phyloP scores from a whole-genome alignment of 1,140 invertebrate species.

The Macrostomum lignano region DNA sequence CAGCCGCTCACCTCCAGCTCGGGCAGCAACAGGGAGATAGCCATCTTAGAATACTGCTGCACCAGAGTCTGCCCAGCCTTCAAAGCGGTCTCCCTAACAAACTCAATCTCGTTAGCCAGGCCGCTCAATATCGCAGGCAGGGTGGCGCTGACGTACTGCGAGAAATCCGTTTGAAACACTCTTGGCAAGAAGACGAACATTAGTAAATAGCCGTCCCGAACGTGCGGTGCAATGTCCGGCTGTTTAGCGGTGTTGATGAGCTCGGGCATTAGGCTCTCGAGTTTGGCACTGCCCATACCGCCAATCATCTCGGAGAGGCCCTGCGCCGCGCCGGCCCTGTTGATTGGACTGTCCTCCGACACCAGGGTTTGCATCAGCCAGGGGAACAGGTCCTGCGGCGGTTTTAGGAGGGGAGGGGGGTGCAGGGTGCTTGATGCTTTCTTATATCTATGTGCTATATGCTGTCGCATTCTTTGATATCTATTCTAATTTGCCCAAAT shows the following conservation, averaged over 20 bases:
- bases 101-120: conserved; percentile 91
- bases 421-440: background rate
- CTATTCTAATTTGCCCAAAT: too few relatives aligned
- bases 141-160: conserved; percentile 77
- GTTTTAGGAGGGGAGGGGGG: too few relatives aligned
- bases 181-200: conserved; percentile 98
- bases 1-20: conserved; percentile 75
- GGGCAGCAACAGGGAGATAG: conserved; percentile 64
- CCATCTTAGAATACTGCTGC: conserved; percentile 73
- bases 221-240: conserved; percentile 66
- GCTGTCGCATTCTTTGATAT: too few relatives aligned
- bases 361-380: conserved; percentile 97
- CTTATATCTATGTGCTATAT: too few relatives aligned
- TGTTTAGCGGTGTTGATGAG: conserved; percentile 72
- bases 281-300: conserved; percentile 66
- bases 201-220: conserved; percentile 98
- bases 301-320: conserved; percentile 50
- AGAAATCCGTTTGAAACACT: conserved; percentile 75
- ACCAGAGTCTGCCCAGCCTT: conserved; percentile 86
- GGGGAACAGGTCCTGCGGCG: conserved; percentile 39
- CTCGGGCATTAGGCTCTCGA: conserved; percentile 86
- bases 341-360: conserved; percentile 70
- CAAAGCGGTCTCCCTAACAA: conserved; percentile 77
- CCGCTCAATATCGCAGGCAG: conserved; percentile 89
- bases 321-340: conserved; percentile 85